Percentiles rank a stretch among this genome's conserved stretches.
Conservation (phyloP, 2,888 invertebrate genomes). For the Euplexia lucipara region DNA sequence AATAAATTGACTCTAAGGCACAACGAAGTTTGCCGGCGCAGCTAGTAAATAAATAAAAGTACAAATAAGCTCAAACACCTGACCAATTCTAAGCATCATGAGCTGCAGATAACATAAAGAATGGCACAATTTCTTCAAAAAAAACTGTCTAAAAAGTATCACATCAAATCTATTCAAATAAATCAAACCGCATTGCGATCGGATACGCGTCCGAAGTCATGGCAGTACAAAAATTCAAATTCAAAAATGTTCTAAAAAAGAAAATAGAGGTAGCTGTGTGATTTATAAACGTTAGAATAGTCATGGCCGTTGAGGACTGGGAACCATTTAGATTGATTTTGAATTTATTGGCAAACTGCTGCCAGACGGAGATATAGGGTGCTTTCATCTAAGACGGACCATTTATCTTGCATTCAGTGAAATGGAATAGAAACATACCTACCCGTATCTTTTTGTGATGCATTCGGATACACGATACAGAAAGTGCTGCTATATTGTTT, state of each 20-base stretch:
- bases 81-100: not conserved
- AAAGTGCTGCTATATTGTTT: slow-evolving; percentile 35
- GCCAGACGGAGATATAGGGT: slow-evolving; percentile 69
- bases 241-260: slow-evolving; percentile 55
- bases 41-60: too few species aligned
- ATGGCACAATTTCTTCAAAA: slow-evolving; percentile 10
- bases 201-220: slow-evolving; percentile 34
- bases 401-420: slow-evolving; percentile 78
- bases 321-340: slow-evolving; percentile 82
- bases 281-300: slow-evolving; percentile 63
- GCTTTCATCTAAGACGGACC: slow-evolving; percentile 81
- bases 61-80: not conserved
- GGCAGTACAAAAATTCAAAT: slow-evolving; percentile 48
- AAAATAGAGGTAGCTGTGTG: slow-evolving; percentile 54
- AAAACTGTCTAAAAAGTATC: slow-evolving; percentile 19
- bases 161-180: slow-evolving; percentile 31
- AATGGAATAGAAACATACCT: slow-evolving; percentile 58
- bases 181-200: slow-evolving; percentile 48
- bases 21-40: too few species aligned
- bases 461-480: slow-evolving; percentile 47
- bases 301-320: slow-evolving; percentile 61
- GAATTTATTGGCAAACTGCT: slow-evolving; percentile 85
- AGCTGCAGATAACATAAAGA: not conserved
- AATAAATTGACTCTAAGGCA: too few species aligned
- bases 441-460: slow-evolving; percentile 58